A percentile compares a stretch with the other conserved stretches of the same genome.
Evolutionary conservation across 2,797 vertebrate species (phyloP).

Genomic region (Uromys caudimaculatus): DNA sequence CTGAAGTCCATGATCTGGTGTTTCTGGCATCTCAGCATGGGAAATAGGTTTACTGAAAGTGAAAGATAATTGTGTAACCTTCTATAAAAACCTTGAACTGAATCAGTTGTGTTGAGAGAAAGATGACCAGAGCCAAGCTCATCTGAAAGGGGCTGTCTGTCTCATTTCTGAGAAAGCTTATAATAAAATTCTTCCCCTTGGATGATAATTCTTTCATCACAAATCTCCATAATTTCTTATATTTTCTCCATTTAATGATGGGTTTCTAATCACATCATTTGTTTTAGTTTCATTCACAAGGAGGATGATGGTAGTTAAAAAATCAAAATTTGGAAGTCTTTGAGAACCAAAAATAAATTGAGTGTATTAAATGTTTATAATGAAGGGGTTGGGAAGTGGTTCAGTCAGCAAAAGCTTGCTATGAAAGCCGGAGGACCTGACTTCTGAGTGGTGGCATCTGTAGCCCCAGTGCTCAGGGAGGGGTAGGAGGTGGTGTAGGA

Average conservation of each 20-base stretch:
- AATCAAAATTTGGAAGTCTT: constrained; percentile 34
- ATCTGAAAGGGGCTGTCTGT: constrained; percentile 16
- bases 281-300: constrained; percentile 34
- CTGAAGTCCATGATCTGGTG: neutral
- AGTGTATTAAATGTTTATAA: constrained; percentile 7
- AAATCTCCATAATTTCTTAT: neutral
- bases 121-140: constrained; percentile 8
- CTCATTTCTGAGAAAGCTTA: neutral
- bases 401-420: neutral
- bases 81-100: constrained; percentile 23
- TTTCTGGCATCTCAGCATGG: neutral
- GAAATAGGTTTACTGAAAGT: constrained; percentile 11
- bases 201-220: neutral
- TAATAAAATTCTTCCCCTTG: neutral
- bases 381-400: neutral
- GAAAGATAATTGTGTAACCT: constrained; percentile 17
- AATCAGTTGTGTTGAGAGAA: constrained; percentile 52
- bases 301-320: constrained; percentile 8
- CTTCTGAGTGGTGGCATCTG: neutral
- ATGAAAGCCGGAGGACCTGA: neutral
- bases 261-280: neutral
- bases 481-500: neutral
- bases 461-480: neutral
- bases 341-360: constrained; percentile 29
- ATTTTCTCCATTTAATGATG: neutral